Conservation (phyloP, 2,113 vertebrate genomes). For the Zootoca vivipara region DNA sequence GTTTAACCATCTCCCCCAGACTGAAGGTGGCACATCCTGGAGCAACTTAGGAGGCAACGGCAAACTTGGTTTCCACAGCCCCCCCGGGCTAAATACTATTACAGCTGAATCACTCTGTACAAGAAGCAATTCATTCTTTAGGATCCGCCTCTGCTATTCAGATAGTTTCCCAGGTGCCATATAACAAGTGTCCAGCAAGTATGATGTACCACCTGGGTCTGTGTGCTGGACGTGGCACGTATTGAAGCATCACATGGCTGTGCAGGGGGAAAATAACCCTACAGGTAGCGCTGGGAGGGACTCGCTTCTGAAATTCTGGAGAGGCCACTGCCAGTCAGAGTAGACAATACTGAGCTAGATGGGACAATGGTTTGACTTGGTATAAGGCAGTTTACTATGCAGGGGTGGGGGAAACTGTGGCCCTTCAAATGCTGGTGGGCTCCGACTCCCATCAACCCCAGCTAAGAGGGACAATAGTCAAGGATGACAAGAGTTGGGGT, state of each 20-base stretch:
- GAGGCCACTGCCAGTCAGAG: no score
- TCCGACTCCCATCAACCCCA: background rate
- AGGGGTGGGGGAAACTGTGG: no score
- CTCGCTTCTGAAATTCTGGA: no score
- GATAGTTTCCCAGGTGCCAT: background rate
- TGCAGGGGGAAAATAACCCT: background rate
- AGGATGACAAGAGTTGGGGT: background rate
- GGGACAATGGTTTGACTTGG: no score
- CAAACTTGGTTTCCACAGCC: slow-evolving; percentile 40
- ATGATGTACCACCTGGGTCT: background rate
- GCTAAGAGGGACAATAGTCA: background rate
- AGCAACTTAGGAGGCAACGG: slow-evolving; percentile 20
- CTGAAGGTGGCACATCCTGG: background rate
- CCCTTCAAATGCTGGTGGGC: no score
- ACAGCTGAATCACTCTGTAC: background rate
- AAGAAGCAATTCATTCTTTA: background rate
- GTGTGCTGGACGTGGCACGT: background rate
- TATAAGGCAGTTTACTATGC: no score
- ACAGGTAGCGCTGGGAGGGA: no score
- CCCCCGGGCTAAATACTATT: slow-evolving; percentile 26
- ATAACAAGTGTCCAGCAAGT: background rate
- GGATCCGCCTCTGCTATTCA: background rate
- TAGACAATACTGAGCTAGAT: no score
- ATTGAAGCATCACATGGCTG: background rate
- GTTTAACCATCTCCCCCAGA: background rate